Evolutionary conservation across 2,888 invertebrate species (phyloP), one percentile per base, ranked within the genome.

Genomic region (Melieria omissa): DNA sequence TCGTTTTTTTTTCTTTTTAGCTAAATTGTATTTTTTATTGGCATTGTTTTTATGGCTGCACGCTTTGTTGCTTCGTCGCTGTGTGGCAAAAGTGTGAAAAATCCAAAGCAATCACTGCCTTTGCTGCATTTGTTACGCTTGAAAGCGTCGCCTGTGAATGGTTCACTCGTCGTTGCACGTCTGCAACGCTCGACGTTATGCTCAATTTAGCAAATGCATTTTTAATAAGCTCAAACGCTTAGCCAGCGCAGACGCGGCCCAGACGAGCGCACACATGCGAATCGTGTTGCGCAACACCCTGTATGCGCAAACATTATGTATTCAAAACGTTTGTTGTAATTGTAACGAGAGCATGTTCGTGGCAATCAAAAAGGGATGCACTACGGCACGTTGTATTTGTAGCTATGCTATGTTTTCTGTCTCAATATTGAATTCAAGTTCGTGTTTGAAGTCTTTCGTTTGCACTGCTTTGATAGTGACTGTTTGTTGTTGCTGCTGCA

Each of bases 61-160:
- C 29, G 29, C 29, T 29, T 29, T 29, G 29, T 2, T 29, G 29
- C 29, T 29, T 29, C 2, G 29, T 29, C 2, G 29, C 29, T 29
- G 29, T 29, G 29, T 29, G 29, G 29, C 29, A 41, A 55, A n/a
- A 49, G 12, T 7, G 41, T 16, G n/a, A 42, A 10, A 10, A 41
- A 41, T 12, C 29, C 29, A 58, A 58, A 41, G 9, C 64, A 64
- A 49, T 47, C 46, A 47, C 58, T 46, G 45, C 14, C 16, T 14
- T 52, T 64, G 52, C 62, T 67, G 45, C 14, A 46, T 65, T 65
- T 70, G 78, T 81, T 78, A 79, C 80, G 82, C 78, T 78, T 79
- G 77, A 81, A 73, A 74, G 78, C 74, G 71, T 70, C 73, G 82
- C 82, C 82, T 82, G 82, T 78, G 82, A 82, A 82, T 61, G 63